phyloP scores from a whole-genome alignment of 2,888 invertebrate species.

The Arge pagana region DNA sequence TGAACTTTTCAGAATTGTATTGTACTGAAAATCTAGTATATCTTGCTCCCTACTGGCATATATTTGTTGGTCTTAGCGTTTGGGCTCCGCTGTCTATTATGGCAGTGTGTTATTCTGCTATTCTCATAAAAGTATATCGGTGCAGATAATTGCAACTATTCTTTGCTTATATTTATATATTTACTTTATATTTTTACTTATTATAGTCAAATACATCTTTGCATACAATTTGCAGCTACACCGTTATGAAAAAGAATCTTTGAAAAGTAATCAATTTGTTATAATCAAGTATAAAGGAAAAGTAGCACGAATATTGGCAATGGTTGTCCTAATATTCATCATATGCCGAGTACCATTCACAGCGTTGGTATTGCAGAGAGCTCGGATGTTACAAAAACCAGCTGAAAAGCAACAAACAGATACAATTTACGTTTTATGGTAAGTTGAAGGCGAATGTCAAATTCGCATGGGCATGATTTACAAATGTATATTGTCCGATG shows the following conservation, averaged over 20 bases:
- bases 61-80: constrained; percentile 74
- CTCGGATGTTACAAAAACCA: constrained; percentile 57
- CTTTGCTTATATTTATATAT: neutral
- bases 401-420: constrained; percentile 38
- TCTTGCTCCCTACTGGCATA: constrained; percentile 77
- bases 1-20: constrained; percentile 74
- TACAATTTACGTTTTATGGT: constrained; percentile 39
- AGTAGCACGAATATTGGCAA: constrained; percentile 73
- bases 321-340: constrained; percentile 70
- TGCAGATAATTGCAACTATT: too few species aligned
- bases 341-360: constrained; percentile 77
- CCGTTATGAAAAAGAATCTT: constrained; percentile 67
- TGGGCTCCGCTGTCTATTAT: constrained; percentile 79
- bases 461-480: neutral
- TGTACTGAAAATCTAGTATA: constrained; percentile 72
- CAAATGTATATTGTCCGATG: neutral
- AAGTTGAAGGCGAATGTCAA: constrained; percentile 17
- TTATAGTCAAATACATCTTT: too few species aligned
- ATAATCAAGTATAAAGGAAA: constrained; percentile 68
- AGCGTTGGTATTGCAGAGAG: constrained; percentile 69
- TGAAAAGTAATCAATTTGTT: constrained; percentile 67
- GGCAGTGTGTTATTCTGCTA: constrained; percentile 74
- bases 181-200: too few species aligned
- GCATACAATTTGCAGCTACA: constrained; percentile 62
- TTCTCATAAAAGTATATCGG: constrained; percentile 67